phyloP scores from a whole-genome alignment of 2,888 invertebrate species.

The Meandrusa payeni region DNA sequence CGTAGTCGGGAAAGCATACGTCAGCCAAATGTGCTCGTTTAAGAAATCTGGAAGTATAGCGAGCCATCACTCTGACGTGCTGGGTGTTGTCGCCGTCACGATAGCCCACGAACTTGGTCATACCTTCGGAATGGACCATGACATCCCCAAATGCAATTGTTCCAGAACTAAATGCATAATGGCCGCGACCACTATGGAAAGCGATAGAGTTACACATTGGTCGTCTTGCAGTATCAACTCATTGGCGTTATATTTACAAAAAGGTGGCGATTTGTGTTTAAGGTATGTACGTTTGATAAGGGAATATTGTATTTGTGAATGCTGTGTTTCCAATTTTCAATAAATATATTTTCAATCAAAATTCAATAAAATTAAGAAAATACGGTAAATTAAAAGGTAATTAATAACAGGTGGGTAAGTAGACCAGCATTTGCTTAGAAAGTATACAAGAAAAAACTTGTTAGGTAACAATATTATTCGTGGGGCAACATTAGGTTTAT shows the following conservation, averaged over 20 bases:
- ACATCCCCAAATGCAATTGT: conserved; percentile 44
- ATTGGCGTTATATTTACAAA: background rate
- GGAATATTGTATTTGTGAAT: too few species aligned
- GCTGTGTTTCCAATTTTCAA: too few species aligned
- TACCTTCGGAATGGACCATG: conserved; percentile 69
- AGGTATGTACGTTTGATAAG: too few species aligned
- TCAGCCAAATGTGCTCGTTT: background rate
- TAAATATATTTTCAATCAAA: too few species aligned
- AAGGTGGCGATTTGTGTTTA: conserved; percentile 1
- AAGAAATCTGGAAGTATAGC: background rate
- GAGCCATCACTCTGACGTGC: background rate
- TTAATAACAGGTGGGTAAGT: too few species aligned
- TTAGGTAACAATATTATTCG: too few species aligned
- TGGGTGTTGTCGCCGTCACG: background rate
- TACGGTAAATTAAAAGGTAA: too few species aligned
- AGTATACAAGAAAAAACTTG: too few species aligned
- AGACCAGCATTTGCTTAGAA: too few species aligned
- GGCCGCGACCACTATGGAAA: background rate
- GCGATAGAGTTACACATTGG: background rate
- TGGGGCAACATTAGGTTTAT: too few species aligned
- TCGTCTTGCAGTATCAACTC: conserved; percentile 1
- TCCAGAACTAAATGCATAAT: background rate
- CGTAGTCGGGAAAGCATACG: conserved; percentile 4
- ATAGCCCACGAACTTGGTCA: conserved; percentile 13
- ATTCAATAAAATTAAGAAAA: too few species aligned